Conservation (phyloP, 1,140 invertebrate species). For the Asobara japonica region DNA sequence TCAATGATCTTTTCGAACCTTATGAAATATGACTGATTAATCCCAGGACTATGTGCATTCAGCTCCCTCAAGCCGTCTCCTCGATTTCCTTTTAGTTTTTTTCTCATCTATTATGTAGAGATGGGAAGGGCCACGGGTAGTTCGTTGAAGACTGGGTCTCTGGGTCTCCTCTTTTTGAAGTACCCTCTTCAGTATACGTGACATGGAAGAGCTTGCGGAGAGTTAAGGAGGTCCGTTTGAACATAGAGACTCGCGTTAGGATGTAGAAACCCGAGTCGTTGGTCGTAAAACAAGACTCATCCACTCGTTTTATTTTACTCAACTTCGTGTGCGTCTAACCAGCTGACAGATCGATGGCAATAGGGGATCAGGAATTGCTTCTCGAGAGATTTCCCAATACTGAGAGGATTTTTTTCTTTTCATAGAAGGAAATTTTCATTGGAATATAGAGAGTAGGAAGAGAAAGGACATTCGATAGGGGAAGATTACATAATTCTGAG, state of each 20-base stretch:
- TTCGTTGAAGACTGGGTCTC: not conserved
- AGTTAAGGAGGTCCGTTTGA: not conserved
- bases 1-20: not conserved
- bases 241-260: not conserved
- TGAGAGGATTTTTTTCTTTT: too few species aligned
- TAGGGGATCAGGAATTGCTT: not conserved
- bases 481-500: too few species aligned
- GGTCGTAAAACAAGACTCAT: not conserved
- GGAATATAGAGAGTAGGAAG: too few species aligned
- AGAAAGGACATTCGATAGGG: too few species aligned
- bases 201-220: not conserved
- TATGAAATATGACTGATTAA: conserved; percentile 1
- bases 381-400: not conserved
- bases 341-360: not conserved
- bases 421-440: too few species aligned
- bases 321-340: not conserved
- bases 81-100: not conserved
- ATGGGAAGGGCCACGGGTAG: not conserved
- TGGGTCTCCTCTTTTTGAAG: not conserved
- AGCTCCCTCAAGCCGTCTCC: not conserved
- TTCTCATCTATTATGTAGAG: not conserved
- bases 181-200: not conserved
- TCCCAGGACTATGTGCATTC: not conserved
- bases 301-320: not conserved
- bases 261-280: not conserved